A percentile compares a stretch with the other conserved stretches of the same genome.
Conservation (phyloP, 2,113 vertebrate genomes). For the Phodopus roborovskii region DNA sequence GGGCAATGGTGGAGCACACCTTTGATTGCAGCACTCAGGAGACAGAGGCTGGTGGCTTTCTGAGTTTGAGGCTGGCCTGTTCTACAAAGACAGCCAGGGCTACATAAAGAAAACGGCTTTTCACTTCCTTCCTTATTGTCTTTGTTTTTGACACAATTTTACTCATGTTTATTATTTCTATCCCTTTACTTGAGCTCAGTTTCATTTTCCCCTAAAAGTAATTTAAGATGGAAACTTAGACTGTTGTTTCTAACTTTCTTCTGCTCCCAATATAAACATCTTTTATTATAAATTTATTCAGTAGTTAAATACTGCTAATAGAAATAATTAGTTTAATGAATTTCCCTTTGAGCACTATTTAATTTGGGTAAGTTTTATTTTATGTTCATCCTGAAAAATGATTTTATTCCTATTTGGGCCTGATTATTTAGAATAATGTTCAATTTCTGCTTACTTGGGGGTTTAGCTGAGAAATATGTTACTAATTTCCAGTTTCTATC, state of each 20-base stretch:
- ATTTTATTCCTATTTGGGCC: neutral
- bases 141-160: constrained; percentile 14
- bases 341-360: neutral
- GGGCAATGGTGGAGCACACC: neutral
- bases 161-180: neutral
- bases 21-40: neutral
- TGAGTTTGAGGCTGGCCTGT: neutral
- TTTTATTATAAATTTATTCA: constrained; percentile 16
- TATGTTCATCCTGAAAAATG: neutral
- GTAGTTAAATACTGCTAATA: constrained; percentile 3
- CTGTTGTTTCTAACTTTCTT: constrained; percentile 29
- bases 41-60: neutral
- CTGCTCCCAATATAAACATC: neutral
- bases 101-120: neutral
- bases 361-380: neutral
- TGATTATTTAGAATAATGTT: neutral
- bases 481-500: neutral
- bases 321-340: neutral
- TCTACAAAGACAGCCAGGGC: neutral
- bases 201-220: neutral
- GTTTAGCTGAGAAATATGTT: neutral
- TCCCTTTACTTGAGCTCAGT: neutral
- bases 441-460: neutral
- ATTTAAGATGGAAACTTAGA: constrained; percentile 4
- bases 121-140: constrained; percentile 2